A percentile compares a stretch with the other conserved stretches of the same genome.
Evolutionary conservation across 2,888 invertebrate species (phyloP).

Genomic region (Ormyrus labotus): DNA sequence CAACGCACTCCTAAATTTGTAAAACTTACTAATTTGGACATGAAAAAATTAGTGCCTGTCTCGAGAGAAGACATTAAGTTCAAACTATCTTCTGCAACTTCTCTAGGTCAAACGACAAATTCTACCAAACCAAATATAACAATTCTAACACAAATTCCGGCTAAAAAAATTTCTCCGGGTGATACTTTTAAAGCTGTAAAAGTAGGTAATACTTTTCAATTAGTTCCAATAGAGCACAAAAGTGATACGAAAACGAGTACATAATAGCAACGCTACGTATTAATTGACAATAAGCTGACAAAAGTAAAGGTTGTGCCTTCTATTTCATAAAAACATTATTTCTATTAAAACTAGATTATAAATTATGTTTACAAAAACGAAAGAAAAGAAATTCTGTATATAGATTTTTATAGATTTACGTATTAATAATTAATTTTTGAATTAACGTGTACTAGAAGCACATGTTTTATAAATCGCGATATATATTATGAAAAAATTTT

Average conservation of each 20-base stretch:
- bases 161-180: conserved; percentile 63
- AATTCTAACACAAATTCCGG: conserved; percentile 62
- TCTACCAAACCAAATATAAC: conserved; percentile 58
- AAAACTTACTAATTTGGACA: conserved; percentile 62
- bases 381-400: conserved; percentile 48
- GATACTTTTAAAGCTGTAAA: conserved; percentile 67
- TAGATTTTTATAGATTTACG: conserved; percentile 52
- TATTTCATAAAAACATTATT: conserved; percentile 29
- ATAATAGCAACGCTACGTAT: background rate
- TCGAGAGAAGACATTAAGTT: conserved; percentile 62
- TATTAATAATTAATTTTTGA: conserved; percentile 39
- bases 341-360: conserved; percentile 21
- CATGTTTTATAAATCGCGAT: conserved; percentile 23
- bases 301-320: conserved; percentile 45
- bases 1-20: conserved; percentile 61
- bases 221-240: conserved; percentile 63
- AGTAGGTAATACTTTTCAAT: conserved; percentile 67
- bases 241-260: conserved; percentile 36
- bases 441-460: conserved; percentile 11
- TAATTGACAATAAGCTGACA: conserved; percentile 11
- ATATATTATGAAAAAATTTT: conserved; percentile 34
- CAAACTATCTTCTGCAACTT: conserved; percentile 58
- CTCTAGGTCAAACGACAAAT: conserved; percentile 49
- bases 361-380: conserved; percentile 36
- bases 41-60: conserved; percentile 64